These are phyloP conservation scores for Miniopterus natalensis DNA, from an alignment of 2,113 vertebrate species.

Conservation along the genomic window DNA sequence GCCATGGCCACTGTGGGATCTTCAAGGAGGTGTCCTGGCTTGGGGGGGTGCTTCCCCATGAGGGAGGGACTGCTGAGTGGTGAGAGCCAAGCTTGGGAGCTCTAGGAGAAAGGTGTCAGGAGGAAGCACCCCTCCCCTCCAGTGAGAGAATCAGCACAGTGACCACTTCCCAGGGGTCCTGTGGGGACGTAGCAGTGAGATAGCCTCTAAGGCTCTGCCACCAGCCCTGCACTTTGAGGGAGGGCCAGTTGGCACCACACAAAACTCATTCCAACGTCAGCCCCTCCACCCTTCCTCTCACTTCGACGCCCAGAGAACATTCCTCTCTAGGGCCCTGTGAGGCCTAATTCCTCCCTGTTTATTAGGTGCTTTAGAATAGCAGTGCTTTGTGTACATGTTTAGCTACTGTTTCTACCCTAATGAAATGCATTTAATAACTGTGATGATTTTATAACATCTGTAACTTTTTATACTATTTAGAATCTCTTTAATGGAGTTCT, in stretches of 20 bases:
- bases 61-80: not conserved
- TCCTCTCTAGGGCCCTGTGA: not conserved
- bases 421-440: constrained; percentile 64
- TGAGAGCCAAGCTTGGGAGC: not conserved
- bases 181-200: not conserved
- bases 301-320: not conserved
- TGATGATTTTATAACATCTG: constrained; percentile 68
- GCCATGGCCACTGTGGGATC: not conserved
- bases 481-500: constrained; percentile 24
- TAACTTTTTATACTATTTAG: not conserved
- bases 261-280: not conserved
- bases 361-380: not conserved
- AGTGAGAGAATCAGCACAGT: not conserved
- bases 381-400: constrained; percentile 3
- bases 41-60: not conserved
- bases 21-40: not conserved
- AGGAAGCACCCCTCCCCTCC: not conserved
- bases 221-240: rapidly evolving
- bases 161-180: not conserved
- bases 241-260: not conserved
- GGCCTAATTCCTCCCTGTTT: not conserved
- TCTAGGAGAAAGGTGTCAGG: not conserved
- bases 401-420: not conserved
- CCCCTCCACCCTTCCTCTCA: not conserved
- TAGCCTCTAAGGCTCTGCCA: not conserved